Percentiles rank a stretch among this genome's conserved stretches.
These are phyloP conservation scores for Rostratula benghalensis DNA, from an alignment of 2,113 vertebrate species.

Conservation along the genomic window DNA sequence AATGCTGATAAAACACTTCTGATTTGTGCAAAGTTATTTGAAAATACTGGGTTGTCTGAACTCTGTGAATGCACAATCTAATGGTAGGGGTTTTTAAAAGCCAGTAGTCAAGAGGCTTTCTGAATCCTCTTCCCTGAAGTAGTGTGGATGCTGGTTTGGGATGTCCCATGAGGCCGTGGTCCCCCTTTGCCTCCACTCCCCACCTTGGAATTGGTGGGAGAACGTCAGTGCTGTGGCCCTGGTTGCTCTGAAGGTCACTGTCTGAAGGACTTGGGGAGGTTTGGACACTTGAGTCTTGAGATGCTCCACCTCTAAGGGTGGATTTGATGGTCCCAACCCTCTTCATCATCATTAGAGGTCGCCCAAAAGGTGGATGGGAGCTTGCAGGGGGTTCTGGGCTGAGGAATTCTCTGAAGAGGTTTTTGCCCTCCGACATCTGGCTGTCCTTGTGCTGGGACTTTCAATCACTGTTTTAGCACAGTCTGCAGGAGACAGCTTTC, in stretches of 20 bases:
- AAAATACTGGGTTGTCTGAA: background rate
- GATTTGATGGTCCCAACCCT: too few species aligned
- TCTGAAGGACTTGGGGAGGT: too few species aligned
- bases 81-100: background rate
- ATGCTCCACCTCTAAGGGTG: background rate
- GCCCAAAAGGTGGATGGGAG: too few species aligned
- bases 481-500: background rate
- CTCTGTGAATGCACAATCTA: too few species aligned
- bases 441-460: background rate
- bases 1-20: background rate
- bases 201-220: background rate
- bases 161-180: background rate
- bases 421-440: background rate
- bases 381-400: background rate
- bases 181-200: background rate
- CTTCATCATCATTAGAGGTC: background rate
- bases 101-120: background rate
- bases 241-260: background rate
- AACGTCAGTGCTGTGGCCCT: background rate
- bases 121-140: background rate
- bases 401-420: background rate
- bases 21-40: background rate
- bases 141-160: background rate
- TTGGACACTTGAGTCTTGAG: fast-evolving
- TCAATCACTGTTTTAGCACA: background rate